phyloP scores from a whole-genome alignment of 1,140 invertebrate genomes.

The Penaeus japonicus region DNA sequence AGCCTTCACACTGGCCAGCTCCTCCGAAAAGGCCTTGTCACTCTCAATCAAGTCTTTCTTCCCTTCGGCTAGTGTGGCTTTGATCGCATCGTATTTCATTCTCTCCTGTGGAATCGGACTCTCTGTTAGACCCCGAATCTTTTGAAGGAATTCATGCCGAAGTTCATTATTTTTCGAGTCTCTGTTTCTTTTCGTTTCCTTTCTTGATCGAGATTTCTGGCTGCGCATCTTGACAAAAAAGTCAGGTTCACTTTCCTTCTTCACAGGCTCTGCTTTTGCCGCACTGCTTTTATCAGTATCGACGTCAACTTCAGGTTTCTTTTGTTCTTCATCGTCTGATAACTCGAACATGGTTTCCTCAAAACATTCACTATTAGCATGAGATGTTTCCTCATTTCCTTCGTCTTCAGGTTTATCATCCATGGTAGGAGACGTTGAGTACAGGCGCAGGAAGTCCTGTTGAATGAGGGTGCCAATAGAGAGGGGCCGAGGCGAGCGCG shows the following conservation, averaged over 20 bases:
- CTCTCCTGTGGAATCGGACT: neutral
- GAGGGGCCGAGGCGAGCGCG: conserved; percentile 18
- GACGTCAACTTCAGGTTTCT: neutral
- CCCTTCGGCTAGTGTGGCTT: neutral
- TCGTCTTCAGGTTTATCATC: neutral
- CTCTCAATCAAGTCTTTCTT: neutral
- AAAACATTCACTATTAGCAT: neutral
- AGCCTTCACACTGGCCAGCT: no score
- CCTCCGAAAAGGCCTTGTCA: no score
- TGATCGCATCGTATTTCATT: neutral
- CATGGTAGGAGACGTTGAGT: neutral
- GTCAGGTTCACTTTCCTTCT: no score
- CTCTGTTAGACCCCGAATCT: neutral
- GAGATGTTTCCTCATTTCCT: neutral
- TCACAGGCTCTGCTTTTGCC: neutral
- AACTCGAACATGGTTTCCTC: conserved; percentile 29
- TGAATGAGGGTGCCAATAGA: conserved; percentile 38
- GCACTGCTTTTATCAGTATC: neutral
- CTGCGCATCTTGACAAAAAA: neutral
- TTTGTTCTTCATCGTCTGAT: conserved; percentile 31
- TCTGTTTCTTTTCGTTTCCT: neutral
- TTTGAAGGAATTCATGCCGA: conserved; percentile 18
- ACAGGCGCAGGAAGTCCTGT: conserved; percentile 28
- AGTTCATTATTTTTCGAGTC: neutral
- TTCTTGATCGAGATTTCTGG: neutral